phyloP scores from a whole-genome alignment of 2,797 vertebrate genomes.

The Phalanger gymnotis region DNA sequence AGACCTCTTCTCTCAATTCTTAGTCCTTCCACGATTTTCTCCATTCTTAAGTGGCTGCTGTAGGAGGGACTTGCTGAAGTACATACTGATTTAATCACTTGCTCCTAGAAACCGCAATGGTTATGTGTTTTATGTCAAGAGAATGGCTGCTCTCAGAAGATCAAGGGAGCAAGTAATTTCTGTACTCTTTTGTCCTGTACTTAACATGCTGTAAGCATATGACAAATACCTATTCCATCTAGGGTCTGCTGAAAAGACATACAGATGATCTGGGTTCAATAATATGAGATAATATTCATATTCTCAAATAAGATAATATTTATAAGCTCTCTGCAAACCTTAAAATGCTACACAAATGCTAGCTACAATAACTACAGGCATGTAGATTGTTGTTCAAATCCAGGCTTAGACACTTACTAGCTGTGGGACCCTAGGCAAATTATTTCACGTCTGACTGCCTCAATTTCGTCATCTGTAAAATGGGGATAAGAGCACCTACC shows the following conservation, averaged over 20 bases:
- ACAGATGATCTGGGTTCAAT: conserved; percentile 53
- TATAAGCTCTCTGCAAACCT: background rate
- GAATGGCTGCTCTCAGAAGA: conserved; percentile 37
- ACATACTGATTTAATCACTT: conserved; percentile 41
- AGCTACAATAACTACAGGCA: background rate
- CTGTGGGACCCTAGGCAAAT: background rate
- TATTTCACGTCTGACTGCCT: background rate
- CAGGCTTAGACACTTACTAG: background rate
- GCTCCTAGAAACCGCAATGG: conserved; percentile 41
- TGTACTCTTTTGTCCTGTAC: conserved; percentile 44
- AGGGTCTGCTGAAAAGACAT: conserved; percentile 33
- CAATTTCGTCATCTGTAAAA: background rate
- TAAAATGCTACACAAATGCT: background rate
- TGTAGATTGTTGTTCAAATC: background rate
- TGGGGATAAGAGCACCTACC: background rate
- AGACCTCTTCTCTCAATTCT: conserved; percentile 39
- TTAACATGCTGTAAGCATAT: conserved; percentile 44
- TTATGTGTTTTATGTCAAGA: conserved; percentile 22
- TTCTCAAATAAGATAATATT: background rate
- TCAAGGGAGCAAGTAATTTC: background rate
- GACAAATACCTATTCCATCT: conserved; percentile 48
- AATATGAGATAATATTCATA: background rate
- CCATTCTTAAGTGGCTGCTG: conserved; percentile 19
- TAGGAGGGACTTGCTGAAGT: conserved; percentile 1
- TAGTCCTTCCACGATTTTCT: conserved; percentile 44